Evolutionary conservation across 2,113 vertebrate genomes (phyloP).

Genomic region (Drymodes brunneopygia): DNA sequence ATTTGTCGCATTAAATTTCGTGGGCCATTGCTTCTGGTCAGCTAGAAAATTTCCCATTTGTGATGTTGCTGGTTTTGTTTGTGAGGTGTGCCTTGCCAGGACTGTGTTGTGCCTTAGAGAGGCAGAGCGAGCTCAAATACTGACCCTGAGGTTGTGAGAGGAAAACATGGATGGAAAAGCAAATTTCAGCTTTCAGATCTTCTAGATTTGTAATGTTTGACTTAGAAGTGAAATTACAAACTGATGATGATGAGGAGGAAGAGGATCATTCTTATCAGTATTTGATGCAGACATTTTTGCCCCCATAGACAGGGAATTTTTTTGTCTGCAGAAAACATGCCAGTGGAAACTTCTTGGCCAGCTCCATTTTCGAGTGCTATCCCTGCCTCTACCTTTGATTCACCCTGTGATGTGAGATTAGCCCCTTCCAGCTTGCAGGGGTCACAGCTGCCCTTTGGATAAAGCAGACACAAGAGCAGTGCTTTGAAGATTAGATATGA

Average conservation of each 20-base stretch:
- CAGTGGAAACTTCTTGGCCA: not conserved
- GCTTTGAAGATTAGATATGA: not conserved
- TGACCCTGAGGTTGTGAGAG: not conserved
- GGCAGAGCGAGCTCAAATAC: not conserved
- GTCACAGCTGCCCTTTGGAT: not conserved
- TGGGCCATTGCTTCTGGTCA: not conserved
- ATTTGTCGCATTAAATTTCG: slow-evolving; percentile 17
- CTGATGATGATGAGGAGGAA: too few species aligned
- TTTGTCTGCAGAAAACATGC: not conserved
- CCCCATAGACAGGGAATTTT: not conserved
- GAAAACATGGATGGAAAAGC: not conserved
- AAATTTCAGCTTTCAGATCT: not conserved
- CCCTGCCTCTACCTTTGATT: not conserved
- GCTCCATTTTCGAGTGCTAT: not conserved
- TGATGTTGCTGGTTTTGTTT: not conserved
- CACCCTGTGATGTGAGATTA: not conserved
- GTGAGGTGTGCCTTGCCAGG: not conserved
- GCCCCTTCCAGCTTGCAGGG: not conserved
- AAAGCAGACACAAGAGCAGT: not conserved
- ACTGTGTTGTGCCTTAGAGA: not conserved
- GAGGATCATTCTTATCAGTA: not conserved
- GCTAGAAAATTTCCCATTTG: slow-evolving; percentile 13
- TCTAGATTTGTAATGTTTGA: not conserved
- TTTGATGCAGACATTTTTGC: not conserved
- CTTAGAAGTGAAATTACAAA: not conserved